phyloP scores from a whole-genome alignment of 2,113 vertebrate genomes.

The Hemibagrus wyckioides region DNA sequence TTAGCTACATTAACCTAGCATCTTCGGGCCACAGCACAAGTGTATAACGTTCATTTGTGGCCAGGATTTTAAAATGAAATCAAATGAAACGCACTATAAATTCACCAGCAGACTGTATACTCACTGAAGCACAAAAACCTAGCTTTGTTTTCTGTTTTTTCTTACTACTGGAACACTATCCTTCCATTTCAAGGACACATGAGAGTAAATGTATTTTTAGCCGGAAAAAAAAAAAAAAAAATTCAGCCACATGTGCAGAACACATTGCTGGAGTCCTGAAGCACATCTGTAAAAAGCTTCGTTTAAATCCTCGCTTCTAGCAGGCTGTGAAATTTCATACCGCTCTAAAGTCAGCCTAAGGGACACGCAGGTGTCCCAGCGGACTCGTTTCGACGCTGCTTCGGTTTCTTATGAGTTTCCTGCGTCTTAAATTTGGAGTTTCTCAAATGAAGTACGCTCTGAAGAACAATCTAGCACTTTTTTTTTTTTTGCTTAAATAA shows the following conservation, averaged over 20 bases:
- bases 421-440: background rate
- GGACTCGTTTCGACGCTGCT: conserved; percentile 22
- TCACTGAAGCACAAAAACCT: background rate
- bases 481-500: background rate
- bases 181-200: background rate
- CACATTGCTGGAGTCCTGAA: conserved; percentile 39
- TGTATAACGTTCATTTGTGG: background rate
- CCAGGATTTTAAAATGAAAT: background rate
- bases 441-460: background rate
- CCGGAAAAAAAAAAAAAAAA: background rate
- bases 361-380: conserved; percentile 42
- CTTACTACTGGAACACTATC: background rate
- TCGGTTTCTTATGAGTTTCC: background rate
- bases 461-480: background rate
- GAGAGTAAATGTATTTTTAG: conserved; percentile 21
- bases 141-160: background rate
- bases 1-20: background rate
- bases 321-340: conserved; percentile 38
- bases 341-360: conserved; percentile 3
- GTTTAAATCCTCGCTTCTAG: conserved; percentile 35
- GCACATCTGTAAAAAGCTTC: conserved; percentile 40
- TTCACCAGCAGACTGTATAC: background rate
- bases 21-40: background rate
- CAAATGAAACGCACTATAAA: background rate
- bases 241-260: conserved; percentile 42